Evolutionary conservation across 2,888 invertebrate species (phyloP).

Genomic region (Escarpia spicata): DNA sequence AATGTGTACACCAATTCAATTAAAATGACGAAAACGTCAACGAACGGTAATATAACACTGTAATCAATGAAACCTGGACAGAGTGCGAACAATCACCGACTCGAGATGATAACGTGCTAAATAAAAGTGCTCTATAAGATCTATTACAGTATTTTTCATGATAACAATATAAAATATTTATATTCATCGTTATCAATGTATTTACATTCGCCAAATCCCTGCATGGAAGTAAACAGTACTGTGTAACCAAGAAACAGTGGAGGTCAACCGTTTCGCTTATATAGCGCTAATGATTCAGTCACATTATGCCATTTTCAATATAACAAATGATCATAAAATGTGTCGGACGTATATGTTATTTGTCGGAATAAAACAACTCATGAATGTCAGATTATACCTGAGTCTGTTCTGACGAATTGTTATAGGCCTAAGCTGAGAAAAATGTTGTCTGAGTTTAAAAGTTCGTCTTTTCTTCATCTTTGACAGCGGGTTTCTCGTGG

Average conservation of each 20-base stretch:
- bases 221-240: neutral
- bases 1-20: neutral
- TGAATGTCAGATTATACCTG: no score
- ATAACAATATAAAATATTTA: conserved; percentile 5
- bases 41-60: neutral
- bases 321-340: neutral
- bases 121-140: neutral
- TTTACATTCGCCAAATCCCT: neutral
- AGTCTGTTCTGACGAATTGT: neutral
- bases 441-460: neutral
- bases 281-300: neutral
- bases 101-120: neutral
- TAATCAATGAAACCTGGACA: neutral
- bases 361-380: no score
- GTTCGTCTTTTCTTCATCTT: neutral
- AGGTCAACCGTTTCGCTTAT: neutral
- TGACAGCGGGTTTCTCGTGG: neutral
- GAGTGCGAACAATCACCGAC: neutral
- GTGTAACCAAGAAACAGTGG: neutral
- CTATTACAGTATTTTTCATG: neutral
- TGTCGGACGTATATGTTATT: neutral
- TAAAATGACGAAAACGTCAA: neutral
- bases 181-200: neutral
- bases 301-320: neutral
- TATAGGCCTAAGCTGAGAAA: neutral